Conservation (phyloP, 2,888 invertebrate genomes). For the Dryomyza anilis region DNA sequence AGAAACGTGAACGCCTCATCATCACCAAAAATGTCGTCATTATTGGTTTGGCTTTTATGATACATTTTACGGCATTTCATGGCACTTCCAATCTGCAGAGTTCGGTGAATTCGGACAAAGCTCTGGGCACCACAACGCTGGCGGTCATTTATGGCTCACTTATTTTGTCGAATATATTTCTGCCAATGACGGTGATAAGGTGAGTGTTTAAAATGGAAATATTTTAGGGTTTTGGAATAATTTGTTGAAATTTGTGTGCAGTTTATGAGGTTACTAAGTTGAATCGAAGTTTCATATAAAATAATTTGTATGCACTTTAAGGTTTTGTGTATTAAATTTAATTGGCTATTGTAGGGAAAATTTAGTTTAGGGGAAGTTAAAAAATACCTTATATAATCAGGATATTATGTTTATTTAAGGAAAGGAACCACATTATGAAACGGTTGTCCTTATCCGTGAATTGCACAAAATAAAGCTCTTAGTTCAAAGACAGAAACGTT, state of each 20-base stretch:
- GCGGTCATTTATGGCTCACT: conserved; percentile 87
- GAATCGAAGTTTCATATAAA: not conserved
- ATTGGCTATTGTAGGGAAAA: too few relatives aligned
- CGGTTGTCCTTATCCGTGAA: too few relatives aligned
- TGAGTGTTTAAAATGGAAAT: conserved; percentile 57
- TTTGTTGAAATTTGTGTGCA: not conserved
- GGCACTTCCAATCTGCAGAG: conserved; percentile 83
- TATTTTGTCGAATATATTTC: conserved; percentile 86
- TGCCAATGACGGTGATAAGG: conserved; percentile 85
- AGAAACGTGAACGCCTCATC: conserved; percentile 71
- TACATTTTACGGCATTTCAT: conserved; percentile 91
- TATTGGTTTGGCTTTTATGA: conserved; percentile 86
- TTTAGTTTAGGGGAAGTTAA: too few relatives aligned
- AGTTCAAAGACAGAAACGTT: too few relatives aligned
- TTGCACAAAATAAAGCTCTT: too few relatives aligned
- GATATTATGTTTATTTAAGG: too few relatives aligned
- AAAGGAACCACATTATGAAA: too few relatives aligned
- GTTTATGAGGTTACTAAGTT: not conserved
- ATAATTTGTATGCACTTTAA: not conserved
- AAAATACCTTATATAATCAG: too few relatives aligned
- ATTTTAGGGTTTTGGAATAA: not conserved
- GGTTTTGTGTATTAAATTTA: not conserved
- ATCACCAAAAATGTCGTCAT: conserved; percentile 85
- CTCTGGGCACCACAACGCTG: conserved; percentile 82
- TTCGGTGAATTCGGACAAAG: conserved; percentile 81